Percentiles rank a stretch among this genome's conserved stretches.
These are phyloP conservation scores for Microtus richardsoni DNA, from an alignment of 2,113 vertebrate genomes.

Conservation along the genomic window DNA sequence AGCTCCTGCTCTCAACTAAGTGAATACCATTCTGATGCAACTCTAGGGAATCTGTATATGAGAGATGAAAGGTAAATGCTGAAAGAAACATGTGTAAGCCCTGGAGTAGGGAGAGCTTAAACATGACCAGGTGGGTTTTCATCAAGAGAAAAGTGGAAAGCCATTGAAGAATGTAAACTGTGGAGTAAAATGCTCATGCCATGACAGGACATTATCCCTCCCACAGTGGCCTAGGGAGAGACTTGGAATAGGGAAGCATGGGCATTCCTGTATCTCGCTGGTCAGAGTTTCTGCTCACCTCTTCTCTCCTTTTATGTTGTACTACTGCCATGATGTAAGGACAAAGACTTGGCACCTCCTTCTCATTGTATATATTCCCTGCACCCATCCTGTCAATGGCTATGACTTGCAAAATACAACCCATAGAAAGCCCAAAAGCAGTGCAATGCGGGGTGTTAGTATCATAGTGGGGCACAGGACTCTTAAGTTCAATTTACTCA, in stretches of 20 bases:
- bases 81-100: background rate
- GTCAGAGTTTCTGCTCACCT: background rate
- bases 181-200: background rate
- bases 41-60: no score
- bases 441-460: background rate
- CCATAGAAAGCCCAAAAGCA: background rate
- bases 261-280: background rate
- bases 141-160: background rate
- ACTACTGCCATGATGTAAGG: fast-evolving
- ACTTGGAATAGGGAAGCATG: no score
- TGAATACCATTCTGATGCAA: background rate
- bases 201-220: no score
- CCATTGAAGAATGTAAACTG: background rate
- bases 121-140: background rate
- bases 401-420: background rate
- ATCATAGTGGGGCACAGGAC: background rate
- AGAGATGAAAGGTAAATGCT: background rate
- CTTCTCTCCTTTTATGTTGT: background rate
- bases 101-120: background rate
- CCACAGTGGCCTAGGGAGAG: no score
- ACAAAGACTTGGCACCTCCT: background rate
- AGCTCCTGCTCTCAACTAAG: background rate
- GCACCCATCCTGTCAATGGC: background rate
- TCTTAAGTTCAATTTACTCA: background rate
- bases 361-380: background rate